Evolutionary conservation across 1,140 invertebrate species (phyloP).

Genomic region (Diuraphis noxia): DNA sequence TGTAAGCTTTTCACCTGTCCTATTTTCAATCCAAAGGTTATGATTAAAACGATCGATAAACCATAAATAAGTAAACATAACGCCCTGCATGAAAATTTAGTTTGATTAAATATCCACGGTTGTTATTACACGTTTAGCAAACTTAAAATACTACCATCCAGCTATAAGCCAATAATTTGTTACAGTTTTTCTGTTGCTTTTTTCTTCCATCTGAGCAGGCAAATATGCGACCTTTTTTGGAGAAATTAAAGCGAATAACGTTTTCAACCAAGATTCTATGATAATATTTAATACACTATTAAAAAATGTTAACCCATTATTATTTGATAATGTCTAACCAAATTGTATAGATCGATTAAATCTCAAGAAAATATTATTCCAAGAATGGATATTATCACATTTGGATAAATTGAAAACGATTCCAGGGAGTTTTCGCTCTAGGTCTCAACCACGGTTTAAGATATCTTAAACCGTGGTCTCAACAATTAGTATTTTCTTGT

Average conservation of each 20-base stretch:
- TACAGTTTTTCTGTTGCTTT: neutral
- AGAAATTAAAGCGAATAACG: neutral
- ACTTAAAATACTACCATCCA: slow-evolving; percentile 6
- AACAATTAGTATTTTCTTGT: no score
- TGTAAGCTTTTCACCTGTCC: slow-evolving; percentile 7
- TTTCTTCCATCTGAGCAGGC: neutral
- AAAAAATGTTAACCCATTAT: neutral
- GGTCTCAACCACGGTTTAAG: no score
- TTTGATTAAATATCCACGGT: neutral
- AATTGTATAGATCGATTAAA: no score
- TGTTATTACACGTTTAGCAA: neutral
- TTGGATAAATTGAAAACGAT: no score
- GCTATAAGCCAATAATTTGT: slow-evolving; percentile 12
- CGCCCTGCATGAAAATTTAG: neutral
- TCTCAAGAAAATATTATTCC: no score
- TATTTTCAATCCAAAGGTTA: slow-evolving; percentile 2
- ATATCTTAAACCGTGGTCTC: no score
- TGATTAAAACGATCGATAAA: neutral
- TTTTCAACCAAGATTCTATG: neutral
- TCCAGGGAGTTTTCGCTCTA: no score
- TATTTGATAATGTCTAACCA: neutral
- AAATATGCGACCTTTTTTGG: neutral
- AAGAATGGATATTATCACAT: no score
- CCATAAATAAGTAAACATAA: neutral
- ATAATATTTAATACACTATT: neutral